Evolutionary conservation across 2,888 invertebrate genomes (phyloP), one percentile per base, ranked within the genome.

Genomic region (Cosmopolites sordidus): DNA sequence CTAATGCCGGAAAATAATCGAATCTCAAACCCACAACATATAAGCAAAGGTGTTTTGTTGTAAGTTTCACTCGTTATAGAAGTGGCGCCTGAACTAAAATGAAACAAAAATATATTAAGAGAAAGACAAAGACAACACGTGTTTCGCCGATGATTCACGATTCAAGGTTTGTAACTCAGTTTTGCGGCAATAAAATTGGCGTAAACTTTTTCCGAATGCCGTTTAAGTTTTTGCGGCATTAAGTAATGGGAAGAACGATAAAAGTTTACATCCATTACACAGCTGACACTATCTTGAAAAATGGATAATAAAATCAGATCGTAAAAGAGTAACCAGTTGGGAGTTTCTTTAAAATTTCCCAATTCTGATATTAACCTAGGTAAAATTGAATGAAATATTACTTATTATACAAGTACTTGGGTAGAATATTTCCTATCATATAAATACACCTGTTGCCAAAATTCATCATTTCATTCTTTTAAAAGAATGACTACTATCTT

Each of bases 261-360:
- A 49, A 49, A 49, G 43, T 43, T 49, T 49, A 43, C 49, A 49
- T 49, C 43, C 43, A 49, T 49, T 49, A 49, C 43, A 27, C 49
- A 49, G 43, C 43, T 39, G 49, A 49, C 49, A 49, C 43, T 49
- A 49, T 49, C 49, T 43, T 22, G 43, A 42, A 49, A 49, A 49
- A 33, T 33, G 33, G 12, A 33, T 12, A 33, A 33, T 33, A 33
- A 33, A 33, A 33, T 33, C 33, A 12, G 33, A 33, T 33, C 33
- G 33, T 33, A 33, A 33, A 33, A 11, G 33, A 33, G 33, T 12
- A 5, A 12, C 33, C 33, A n/a, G 33, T 33, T n/a, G 12, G 33
- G 33, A 12, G 33, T 33, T 11, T 11, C 12, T 33, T 33, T 33
- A 3, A 33, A n/a, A 33, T 4, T 33, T 12, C 12, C 33, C 33